Base-by-base conservation (phyloP, 2,797 vertebrate genomes). In the Emydoidea blandingii region DNA sequence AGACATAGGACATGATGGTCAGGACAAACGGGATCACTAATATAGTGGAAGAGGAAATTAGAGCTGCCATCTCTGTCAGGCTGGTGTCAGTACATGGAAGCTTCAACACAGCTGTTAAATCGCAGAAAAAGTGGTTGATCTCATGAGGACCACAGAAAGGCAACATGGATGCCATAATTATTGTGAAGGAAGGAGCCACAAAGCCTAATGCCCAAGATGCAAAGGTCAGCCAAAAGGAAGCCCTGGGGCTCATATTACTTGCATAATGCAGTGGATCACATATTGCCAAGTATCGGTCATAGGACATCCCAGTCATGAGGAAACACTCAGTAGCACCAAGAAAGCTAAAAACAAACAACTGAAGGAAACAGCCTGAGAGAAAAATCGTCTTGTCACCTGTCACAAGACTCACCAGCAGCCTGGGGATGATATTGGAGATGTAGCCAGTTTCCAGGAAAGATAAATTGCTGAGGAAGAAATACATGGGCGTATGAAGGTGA, bases 61-160 rank as follows among this genome's bases (percentile, higher is more conserved):
- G 21, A 76, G 21, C 72, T 44, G 25, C 5, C 27, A 76, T 41
- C 23, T 76, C 72, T 25, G 11, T 44, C 41, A 27, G 23, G 21
- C 72, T 76, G 12, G 72, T 27, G 72, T 76, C 72, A 27, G 41
- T 27, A 49, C 92, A 96, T 41, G 93, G 86, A 83, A 97, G 47
- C 78, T 90, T 88, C 79, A 96, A 87, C 27, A 96, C 72, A 41
- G 96, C 93, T 12, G 95, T 49, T 56, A 96, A 57, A 49, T 96
- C 90, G 79, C 94, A 96, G 85, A 94, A 96, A 79, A 96, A 90
- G 47, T 96, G 94, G 19, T 96, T 94, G 50, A 96, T 53, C 86
- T 88, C 31, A 1, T 37, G 81, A 25, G 94, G 94, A 1, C 95
- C 92, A 82, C 93, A 96, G 86, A 97, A 97, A 8, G 92, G 89